Evolutionary conservation across 2,113 vertebrate species (phyloP).

Genomic region (Montifringilla adamsi): DNA sequence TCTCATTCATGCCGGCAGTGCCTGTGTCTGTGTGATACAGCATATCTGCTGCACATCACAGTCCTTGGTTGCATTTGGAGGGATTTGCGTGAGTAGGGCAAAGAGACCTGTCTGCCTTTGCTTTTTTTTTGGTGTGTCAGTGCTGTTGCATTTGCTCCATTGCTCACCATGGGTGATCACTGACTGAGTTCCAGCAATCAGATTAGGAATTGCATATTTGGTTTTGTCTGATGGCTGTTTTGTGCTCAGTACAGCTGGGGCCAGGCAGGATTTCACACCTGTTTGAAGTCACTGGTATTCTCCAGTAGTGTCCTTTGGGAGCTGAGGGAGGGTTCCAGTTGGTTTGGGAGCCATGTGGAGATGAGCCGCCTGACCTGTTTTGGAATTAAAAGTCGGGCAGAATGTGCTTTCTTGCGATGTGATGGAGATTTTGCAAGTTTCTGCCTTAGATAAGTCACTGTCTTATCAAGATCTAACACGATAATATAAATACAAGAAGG

Average conservation of each 20-base stretch:
- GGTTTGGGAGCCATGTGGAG: background rate
- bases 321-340: background rate
- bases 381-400: background rate
- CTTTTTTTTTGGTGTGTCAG: background rate
- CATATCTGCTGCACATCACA: conserved; percentile 14
- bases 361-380: background rate
- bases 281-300: background rate
- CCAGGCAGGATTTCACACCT: background rate
- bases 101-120: background rate
- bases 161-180: background rate
- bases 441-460: background rate
- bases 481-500: background rate
- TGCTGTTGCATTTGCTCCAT: background rate
- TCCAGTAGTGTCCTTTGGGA: background rate
- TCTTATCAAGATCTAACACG: conserved; percentile 2
- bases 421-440: conserved; percentile 15
- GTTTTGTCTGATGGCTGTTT: background rate
- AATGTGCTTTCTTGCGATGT: background rate
- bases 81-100: background rate
- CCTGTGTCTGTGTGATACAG: conserved; percentile 26
- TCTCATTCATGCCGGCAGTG: background rate
- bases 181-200: background rate
- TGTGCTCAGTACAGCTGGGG: background rate
- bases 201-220: background rate
- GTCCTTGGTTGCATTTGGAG: background rate